These are phyloP conservation scores for Parotocinclus haroldoi DNA, from an alignment of 2,797 vertebrate genomes.

Conservation along the genomic window DNA sequence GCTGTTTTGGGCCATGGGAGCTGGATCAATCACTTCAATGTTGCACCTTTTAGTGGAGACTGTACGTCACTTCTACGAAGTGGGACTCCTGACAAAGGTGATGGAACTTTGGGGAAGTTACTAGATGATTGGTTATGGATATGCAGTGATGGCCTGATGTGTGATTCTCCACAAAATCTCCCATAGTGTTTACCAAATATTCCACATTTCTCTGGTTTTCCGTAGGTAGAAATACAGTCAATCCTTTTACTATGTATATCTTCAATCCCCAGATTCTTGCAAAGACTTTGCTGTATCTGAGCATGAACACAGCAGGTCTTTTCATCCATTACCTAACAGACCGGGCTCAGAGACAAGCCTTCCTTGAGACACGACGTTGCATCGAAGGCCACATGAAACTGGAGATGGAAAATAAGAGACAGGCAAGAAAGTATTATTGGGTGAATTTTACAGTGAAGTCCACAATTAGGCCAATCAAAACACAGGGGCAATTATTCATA, in stretches of 20 bases:
- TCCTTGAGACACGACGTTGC: constrained; percentile 74
- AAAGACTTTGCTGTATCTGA: constrained; percentile 69
- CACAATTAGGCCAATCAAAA: too few relatives aligned
- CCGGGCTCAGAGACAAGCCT: constrained; percentile 73
- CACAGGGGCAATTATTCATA: too few relatives aligned
- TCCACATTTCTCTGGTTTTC: not conserved
- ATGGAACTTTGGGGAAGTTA: not conserved
- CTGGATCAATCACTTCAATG: constrained; percentile 66
- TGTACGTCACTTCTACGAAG: constrained; percentile 55
- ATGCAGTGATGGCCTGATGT: too few relatives aligned
- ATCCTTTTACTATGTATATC: not conserved
- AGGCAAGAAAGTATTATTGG: constrained; percentile 55
- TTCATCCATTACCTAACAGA: constrained; percentile 77
- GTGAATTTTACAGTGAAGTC: too few relatives aligned
- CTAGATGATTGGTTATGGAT: too few relatives aligned
- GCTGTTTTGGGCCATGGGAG: constrained; percentile 74
- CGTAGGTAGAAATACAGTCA: too few relatives aligned
- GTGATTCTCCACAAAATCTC: too few relatives aligned
- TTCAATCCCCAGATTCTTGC: constrained; percentile 61
- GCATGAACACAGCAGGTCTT: constrained; percentile 75
- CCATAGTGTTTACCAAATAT: too few relatives aligned
- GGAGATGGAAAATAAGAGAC: constrained; percentile 76
- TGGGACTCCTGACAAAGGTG: constrained; percentile 66
- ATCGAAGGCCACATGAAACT: constrained; percentile 74
- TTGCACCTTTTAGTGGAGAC: constrained; percentile 67